Base-by-base conservation (phyloP, 2,888 invertebrate species). In the Cataglyphis livida region DNA sequence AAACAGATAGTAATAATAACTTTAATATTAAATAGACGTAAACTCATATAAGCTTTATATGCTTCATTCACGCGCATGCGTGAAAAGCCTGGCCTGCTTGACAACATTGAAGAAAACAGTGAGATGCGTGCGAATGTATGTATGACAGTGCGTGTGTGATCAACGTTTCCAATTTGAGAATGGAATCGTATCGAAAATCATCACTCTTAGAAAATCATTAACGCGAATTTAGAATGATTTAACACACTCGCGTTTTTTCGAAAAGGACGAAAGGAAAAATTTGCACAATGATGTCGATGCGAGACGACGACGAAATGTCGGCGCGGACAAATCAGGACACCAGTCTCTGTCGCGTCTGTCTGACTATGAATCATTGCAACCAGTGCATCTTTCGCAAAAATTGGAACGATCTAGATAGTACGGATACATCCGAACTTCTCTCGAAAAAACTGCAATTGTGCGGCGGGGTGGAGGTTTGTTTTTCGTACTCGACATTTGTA, bases 391-490 rank as follows among this genome's bases (percentile, higher is more conserved):
- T 93, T 32, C 79, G 68, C 6, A 9, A 44, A 6, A 84, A 75
- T 59, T 66, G 62, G 48, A 62, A 73, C 73, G 78, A 90, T 35
- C 61, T 70, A 21, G 83, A 85, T 65, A 86, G 51, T 41, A 25
- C 68, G 21, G 70, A 78, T 5, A 76, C 51, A 4, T 82, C 70
- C 25, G 81, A 84, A 57, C 86, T 51, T 7, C 51, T 93, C 48
- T 84, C 84, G 38, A 81, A 90, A 71, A 92, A 92, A 85, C 68
- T 93, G 51, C 85, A 87, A 21, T 41, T 92, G 57, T 93, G 93
- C 71, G 90, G 93, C 38, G 93, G 92, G 18, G 88, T 93, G 32
- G 91, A 93, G 92, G 93, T 93, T 76, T 70, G 89, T 86, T 51
- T 44, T 38, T 15, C 9, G 10, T 18, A 5, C 1, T 51, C 25